Evolutionary conservation across 2,888 invertebrate species (phyloP).

Genomic region (Mamestra brassicae): DNA sequence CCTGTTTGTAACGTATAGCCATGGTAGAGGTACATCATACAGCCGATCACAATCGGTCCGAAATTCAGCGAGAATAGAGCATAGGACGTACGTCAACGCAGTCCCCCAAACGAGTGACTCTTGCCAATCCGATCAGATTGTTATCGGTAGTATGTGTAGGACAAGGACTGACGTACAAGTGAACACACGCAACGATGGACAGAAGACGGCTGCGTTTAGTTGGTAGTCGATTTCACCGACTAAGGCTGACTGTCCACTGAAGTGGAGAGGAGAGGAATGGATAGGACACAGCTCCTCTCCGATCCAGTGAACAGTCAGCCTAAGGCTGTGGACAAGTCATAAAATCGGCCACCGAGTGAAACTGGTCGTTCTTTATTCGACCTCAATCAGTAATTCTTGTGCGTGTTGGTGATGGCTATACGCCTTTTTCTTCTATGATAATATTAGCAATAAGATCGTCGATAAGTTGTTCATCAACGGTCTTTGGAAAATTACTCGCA

Average conservation of each 20-base stretch:
- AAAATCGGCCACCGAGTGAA: conserved; percentile 1
- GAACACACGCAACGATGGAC: background rate
- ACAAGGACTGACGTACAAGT: conserved; percentile 23
- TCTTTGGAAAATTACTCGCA: conserved; percentile 34
- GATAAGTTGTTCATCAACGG: conserved; percentile 25
- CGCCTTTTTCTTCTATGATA: conserved; percentile 1
- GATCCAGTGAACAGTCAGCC: too few species aligned
- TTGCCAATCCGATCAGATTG: background rate
- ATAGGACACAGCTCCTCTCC: too few species aligned
- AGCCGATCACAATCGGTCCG: background rate
- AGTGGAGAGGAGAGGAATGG: too few species aligned
- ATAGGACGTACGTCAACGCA: background rate
- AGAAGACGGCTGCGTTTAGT: background rate
- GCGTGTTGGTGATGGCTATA: background rate
- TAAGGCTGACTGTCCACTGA: background rate
- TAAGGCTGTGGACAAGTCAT: too few species aligned
- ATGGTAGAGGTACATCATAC: background rate
- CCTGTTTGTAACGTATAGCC: conserved; percentile 26
- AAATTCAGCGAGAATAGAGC: background rate
- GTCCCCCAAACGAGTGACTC: background rate
- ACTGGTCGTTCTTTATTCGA: background rate
- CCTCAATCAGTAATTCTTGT: conserved; percentile 17
- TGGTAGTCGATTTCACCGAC: background rate
- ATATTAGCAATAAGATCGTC: conserved; percentile 5
- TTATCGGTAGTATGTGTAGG: conserved; percentile 17